A percentile compares a stretch with the other conserved stretches of the same genome.
These are phyloP conservation scores for Phyllostomus hastatus DNA, from an alignment of 2,113 vertebrate genomes.

Conservation along the genomic window DNA sequence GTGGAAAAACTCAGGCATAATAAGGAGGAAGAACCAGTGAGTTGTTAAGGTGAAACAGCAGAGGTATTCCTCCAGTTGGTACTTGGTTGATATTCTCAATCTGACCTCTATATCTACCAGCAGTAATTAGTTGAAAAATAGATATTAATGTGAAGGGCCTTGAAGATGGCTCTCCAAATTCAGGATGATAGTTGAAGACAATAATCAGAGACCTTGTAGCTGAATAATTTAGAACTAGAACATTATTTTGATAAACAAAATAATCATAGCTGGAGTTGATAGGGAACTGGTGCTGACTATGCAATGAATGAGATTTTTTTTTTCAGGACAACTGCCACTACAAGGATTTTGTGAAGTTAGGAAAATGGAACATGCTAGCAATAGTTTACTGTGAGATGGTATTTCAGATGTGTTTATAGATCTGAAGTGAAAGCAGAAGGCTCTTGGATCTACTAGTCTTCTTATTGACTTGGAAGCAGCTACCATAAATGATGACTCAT, in stretches of 20 bases:
- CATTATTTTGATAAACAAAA: not conserved
- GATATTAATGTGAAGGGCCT: not conserved
- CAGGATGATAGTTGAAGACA: not conserved
- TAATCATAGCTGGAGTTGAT: not conserved
- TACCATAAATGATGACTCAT: not conserved
- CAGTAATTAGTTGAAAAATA: not conserved
- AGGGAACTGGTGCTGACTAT: not conserved
- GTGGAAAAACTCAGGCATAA: not conserved
- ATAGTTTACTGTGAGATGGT: not conserved
- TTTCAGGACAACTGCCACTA: not conserved
- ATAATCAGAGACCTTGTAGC: not conserved
- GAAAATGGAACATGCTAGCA: not conserved
- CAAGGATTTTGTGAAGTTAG: not conserved
- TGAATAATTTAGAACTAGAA: slow-evolving; percentile 15
- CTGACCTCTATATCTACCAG: not conserved
- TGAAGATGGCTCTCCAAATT: not conserved
- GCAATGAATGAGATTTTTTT: not conserved
- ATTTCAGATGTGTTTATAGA: not conserved
- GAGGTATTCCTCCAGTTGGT: not conserved
- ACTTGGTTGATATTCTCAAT: not conserved
- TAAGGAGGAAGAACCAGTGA: not conserved
- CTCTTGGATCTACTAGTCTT: not conserved
- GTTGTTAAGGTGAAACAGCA: not conserved
- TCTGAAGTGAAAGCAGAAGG: not conserved
- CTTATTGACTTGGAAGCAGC: not conserved